Base-by-base conservation (phyloP, 2,888 invertebrate species). In the Fragum sueziense region DNA sequence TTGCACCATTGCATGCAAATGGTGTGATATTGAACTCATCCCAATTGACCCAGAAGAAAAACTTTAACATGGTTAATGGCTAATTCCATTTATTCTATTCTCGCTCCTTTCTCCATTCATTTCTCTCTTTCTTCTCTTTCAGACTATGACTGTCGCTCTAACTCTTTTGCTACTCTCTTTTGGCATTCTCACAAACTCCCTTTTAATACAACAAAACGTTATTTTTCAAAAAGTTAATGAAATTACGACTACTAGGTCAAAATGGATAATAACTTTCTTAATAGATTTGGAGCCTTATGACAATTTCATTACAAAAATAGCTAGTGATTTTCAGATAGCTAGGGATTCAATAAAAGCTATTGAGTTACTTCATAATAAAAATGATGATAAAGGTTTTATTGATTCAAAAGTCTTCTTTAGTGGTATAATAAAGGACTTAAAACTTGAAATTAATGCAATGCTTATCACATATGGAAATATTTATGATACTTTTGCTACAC, bases 221-320 rank as follows among this genome's bases (percentile, higher is more conserved):
- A n/a, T n/a, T n/a, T n/a, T 52, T 52, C 52, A 52, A 52, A 52
- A 52, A 52, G 52, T 52, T 6, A 52, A 52, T 22, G 52, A 52
- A 52, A 52, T 52, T 11, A 52, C 52, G 22, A 52, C 52, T 52
- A 52, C 52, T 52, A 17, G 52, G 20, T 11, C 52, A 4, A 52
- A n/a, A 52, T 52, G 22, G 52, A n/a, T 20, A 22, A 22, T 52
- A n/a, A 52, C 25, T 54, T 54, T 9, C 41, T 41, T 54, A n/a
- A n/a, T n/a, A n/a, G n/a, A n/a, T n/a, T n/a, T n/a, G 20, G n/a
- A 52, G 20, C 52, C 52, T 20, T 52, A 20, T 52, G 52, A 52
- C 6, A 6, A 52, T 22, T 52, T 52, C 22, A 52, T 52, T n/a
- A 11, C 20, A 9, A 52, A 52, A 52, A 52, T 20, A 52, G 52